Conservation (phyloP, 2,797 vertebrate genomes). For the Etheostoma perlongum region DNA sequence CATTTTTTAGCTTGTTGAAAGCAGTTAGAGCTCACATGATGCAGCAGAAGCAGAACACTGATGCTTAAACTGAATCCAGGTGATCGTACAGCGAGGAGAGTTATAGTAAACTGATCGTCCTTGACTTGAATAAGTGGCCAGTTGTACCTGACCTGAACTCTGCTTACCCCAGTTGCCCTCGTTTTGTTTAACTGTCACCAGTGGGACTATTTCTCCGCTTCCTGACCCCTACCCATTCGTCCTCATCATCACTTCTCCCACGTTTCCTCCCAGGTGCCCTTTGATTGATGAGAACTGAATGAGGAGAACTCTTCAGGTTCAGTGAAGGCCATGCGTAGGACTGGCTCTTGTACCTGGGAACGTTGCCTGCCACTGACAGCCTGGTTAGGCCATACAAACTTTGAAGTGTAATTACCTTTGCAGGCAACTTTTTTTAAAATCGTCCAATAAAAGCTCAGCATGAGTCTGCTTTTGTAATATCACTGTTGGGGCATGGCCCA, state of each 20-base stretch:
- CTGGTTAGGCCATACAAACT: constrained; percentile 64
- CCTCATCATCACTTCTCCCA: constrained; percentile 57
- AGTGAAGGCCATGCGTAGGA: constrained; percentile 65
- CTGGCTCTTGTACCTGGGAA: constrained; percentile 68
- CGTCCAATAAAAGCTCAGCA: constrained; percentile 63
- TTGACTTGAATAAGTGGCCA: constrained; percentile 21
- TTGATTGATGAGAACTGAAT: constrained; percentile 76
- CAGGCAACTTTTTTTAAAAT: constrained; percentile 71
- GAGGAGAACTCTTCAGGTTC: constrained; percentile 60
- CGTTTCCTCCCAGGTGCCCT: constrained; percentile 80
- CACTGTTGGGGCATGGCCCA: constrained; percentile 47
- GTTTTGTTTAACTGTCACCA: constrained; percentile 58
- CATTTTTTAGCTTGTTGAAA: constrained; percentile 36
- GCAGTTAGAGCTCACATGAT: constrained; percentile 29
- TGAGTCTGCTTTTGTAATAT: constrained; percentile 74
- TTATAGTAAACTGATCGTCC: constrained; percentile 8
- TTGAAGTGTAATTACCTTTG: constrained; percentile 79
- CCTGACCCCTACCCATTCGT: constrained; percentile 46
- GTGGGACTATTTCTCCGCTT: constrained; percentile 40
- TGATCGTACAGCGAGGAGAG: constrained; percentile 2
- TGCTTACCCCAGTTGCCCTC: constrained; percentile 41
- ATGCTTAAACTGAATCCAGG: constrained; percentile 20
- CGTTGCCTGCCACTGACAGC: constrained; percentile 57
- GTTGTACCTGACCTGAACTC: constrained; percentile 61
- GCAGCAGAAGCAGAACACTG: constrained; percentile 29